Evolutionary conservation across 2,113 vertebrate species (phyloP).

Genomic region (Ailurus styani): DNA sequence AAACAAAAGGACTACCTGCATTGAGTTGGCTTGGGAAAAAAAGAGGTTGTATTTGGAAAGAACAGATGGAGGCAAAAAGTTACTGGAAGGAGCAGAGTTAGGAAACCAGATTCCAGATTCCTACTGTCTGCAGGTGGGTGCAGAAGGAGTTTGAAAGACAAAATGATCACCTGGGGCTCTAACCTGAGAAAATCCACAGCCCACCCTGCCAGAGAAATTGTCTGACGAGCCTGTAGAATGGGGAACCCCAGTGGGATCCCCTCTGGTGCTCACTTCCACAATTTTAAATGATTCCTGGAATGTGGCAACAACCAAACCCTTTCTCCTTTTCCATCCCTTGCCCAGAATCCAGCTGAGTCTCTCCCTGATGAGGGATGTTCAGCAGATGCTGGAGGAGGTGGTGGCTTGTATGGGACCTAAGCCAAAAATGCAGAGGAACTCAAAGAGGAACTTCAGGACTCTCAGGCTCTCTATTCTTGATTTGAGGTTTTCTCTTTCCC

Average conservation of each 20-base stretch:
- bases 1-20: not conserved
- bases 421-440: not conserved
- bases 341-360: not conserved
- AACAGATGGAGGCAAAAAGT: conserved; percentile 20
- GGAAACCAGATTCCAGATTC: conserved; percentile 1
- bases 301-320: not conserved
- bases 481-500: not conserved
- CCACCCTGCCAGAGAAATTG: not conserved
- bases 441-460: not conserved
- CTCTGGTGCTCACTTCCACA: not conserved
- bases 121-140: not conserved
- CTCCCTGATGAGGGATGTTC: not conserved
- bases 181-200: not conserved
- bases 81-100: not conserved
- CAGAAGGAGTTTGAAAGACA: not conserved
- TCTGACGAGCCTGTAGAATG: not conserved
- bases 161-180: not conserved
- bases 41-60: conserved; percentile 13
- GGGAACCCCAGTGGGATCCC: not conserved
- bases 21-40: not conserved
- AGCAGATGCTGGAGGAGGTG: not conserved
- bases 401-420: not conserved
- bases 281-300: not conserved
- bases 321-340: not conserved
- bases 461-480: not conserved